Evolutionary conservation across 2,888 invertebrate species (phyloP), one percentile per base, ranked within the genome.

Genomic region (Colletes collaris): DNA sequence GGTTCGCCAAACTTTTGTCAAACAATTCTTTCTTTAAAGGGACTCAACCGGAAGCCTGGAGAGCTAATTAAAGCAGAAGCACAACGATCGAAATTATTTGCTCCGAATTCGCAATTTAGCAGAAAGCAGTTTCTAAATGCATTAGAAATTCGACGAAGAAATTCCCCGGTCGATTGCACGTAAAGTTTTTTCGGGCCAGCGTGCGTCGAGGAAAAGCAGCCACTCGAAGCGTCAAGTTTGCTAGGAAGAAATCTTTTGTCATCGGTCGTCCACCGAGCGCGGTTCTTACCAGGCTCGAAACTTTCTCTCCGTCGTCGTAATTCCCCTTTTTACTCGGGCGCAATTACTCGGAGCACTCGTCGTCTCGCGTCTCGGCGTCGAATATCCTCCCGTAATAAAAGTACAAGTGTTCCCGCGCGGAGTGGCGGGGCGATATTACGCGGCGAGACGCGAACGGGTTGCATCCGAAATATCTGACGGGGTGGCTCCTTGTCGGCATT

Each of bases 401-500:
- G 75, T 77, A 68, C 63, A 59, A 67, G 46, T 40, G 37, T 75
- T 67, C 50, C 49, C 16, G 52, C 10, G 50, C 55, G 10, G 27
- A 74, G 58, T 11, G 46, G 6, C 35, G n/a, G 11, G 16, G 2
- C 44, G 35, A 67, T 73, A 44, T 74, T 63, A 49, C 64, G 27
- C 52, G 55, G 62, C 8, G 53, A 7, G 59, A 52, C 49, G 53
- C 4, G 62, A 66, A 67, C 59, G 44, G 68, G 55, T 55, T 62
- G 46, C 65, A 73, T 65, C 60, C 68, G 68, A 72, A 78, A 80
- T 80, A 72, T 60, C 58, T 79, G 71, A n/a, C 58, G 3, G 53
- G 40, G 53, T 3, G 40, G 10, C 40, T 50, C n/a, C 59, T 27
- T 62, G 44, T 56, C 19, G 44, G 46, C 46, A 50, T 72, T 69